These are phyloP conservation scores for Saguinus imperator DNA, from an alignment of 2,113 vertebrate species.

Conservation along the genomic window DNA sequence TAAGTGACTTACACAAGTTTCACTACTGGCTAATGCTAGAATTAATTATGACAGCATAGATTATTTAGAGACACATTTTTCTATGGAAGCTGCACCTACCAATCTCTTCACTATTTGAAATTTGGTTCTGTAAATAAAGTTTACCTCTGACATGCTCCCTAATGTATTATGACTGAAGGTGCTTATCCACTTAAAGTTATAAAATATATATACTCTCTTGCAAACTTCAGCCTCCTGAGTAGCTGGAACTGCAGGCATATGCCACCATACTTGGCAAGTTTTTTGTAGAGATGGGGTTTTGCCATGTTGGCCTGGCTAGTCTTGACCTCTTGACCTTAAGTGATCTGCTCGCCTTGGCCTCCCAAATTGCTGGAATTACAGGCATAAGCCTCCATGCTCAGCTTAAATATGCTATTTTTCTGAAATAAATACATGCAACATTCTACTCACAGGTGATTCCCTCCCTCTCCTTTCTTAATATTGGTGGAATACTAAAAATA, in stretches of 20 bases:
- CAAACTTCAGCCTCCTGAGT: background rate
- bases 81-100: background rate
- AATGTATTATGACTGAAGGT: background rate
- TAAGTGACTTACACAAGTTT: background rate
- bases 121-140: background rate
- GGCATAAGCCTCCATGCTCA: too few relatives aligned
- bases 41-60: background rate
- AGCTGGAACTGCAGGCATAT: too few relatives aligned
- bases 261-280: too few relatives aligned
- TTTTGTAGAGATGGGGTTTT: too few relatives aligned
- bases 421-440: background rate
- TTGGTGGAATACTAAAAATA: background rate
- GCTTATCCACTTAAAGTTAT: background rate
- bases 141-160: background rate
- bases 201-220: background rate
- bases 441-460: background rate
- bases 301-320: too few relatives aligned
- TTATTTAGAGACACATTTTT: background rate
- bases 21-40: background rate
- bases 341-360: too few relatives aligned
- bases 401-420: background rate
- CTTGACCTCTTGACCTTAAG: too few relatives aligned
- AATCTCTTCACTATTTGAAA: background rate
- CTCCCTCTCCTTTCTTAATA: background rate
- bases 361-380: too few relatives aligned